phyloP scores from a whole-genome alignment of 2,797 vertebrate genomes.

The Pterois miles region DNA sequence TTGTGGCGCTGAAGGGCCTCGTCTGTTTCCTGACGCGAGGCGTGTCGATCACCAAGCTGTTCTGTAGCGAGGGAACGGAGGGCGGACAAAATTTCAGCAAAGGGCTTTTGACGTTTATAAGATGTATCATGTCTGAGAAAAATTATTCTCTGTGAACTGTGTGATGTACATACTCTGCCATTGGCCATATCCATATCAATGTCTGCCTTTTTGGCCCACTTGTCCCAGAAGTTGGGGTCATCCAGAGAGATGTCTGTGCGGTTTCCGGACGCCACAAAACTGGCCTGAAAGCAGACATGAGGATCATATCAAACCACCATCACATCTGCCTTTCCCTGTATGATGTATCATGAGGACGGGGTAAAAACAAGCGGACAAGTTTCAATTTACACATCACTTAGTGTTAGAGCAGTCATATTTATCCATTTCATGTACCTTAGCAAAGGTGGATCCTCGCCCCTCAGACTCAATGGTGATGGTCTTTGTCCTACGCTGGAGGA shows the following conservation, averaged over 20 bases:
- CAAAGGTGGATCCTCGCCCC: slow-evolving; percentile 97
- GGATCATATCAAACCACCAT: slow-evolving; percentile 37
- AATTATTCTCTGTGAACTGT: neutral
- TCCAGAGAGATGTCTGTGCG: slow-evolving; percentile 98
- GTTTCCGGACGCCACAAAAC: slow-evolving; percentile 98
- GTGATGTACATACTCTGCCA: slow-evolving; percentile 90
- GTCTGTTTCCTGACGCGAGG: slow-evolving; percentile 98
- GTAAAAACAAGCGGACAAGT: neutral
- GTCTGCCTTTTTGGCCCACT: slow-evolving; percentile 99
- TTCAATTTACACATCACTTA: neutral
- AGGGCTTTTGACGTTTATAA: neutral
- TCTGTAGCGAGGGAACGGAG: slow-evolving; percentile 82
- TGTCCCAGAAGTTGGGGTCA: slow-evolving; percentile 99
- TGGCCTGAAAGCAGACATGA: slow-evolving; percentile 87
- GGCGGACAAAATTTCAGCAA: slow-evolving; percentile 1
- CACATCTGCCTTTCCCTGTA: neutral
- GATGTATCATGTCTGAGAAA: neutral
- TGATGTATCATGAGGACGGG: neutral
- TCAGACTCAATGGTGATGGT: slow-evolving; percentile 99
- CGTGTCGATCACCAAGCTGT: slow-evolving; percentile 98
- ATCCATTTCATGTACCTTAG: slow-evolving; percentile 86
- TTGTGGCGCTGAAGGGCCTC: slow-evolving; percentile 95
- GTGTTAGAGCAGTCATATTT: neutral
- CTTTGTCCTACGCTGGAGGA: slow-evolving; percentile 95
- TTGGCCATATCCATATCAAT: slow-evolving; percentile 95